Conservation (phyloP, 2,113 vertebrate genomes). For the Saccopteryx bilineata region DNA sequence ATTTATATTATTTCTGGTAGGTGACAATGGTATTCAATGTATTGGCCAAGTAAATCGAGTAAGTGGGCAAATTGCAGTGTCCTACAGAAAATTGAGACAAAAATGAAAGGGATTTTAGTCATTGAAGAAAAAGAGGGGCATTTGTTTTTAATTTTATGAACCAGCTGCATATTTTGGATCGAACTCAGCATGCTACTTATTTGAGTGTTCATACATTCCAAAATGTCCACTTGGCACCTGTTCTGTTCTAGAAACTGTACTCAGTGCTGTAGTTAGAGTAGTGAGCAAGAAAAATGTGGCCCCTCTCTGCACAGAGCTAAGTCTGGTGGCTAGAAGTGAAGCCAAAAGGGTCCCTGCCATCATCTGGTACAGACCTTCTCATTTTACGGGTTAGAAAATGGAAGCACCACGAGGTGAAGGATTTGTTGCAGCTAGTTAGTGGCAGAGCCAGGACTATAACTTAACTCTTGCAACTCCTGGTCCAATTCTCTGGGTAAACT, state of each 20-base stretch:
- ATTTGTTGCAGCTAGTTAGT: background rate
- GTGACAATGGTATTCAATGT: background rate
- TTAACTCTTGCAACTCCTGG: background rate
- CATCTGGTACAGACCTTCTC: background rate
- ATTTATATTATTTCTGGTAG: background rate
- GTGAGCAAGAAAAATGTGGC: background rate
- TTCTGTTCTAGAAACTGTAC: background rate
- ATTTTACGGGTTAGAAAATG: slow-evolving; percentile 17
- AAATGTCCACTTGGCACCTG: background rate
- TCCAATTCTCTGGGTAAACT: background rate
- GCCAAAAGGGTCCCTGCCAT: background rate
- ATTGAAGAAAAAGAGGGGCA: background rate
- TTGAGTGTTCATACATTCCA: background rate
- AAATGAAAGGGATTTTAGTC: slow-evolving; percentile 22
- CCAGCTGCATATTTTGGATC: background rate
- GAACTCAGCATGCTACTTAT: background rate
- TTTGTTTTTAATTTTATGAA: slow-evolving; percentile 5
- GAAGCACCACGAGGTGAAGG: background rate
- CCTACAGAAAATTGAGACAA: background rate
- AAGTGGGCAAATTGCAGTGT: background rate
- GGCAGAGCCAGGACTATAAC: background rate
- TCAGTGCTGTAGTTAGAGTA: background rate
- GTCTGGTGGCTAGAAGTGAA: background rate
- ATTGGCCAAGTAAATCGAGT: background rate
- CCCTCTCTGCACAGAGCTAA: background rate